Conservation (phyloP, 2,113 vertebrate species). For the Odobenus rosmarus region DNA sequence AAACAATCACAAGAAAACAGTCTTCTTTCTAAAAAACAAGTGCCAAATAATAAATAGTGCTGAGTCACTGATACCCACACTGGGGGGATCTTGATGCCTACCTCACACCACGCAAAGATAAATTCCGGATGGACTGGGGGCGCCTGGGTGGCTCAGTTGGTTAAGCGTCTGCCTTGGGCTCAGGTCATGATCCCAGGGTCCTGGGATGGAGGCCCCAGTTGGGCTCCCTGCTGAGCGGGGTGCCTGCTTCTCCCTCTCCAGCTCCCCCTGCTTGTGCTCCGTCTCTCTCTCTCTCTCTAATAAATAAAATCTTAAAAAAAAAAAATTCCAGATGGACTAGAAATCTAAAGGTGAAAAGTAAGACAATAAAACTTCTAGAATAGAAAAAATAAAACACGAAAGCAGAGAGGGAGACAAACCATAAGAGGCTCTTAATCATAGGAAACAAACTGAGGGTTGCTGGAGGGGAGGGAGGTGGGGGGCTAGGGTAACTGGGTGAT, state of each 20-base stretch:
- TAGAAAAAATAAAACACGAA: background rate
- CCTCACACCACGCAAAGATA: background rate
- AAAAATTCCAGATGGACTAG: background rate
- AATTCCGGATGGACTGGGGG: background rate
- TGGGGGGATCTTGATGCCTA: background rate
- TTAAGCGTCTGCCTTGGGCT: background rate
- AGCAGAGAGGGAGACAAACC: too few relatives aligned
- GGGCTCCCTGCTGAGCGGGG: too few relatives aligned
- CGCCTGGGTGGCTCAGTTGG: background rate
- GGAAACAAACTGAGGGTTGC: too few relatives aligned
- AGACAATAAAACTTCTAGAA: conserved; percentile 14
- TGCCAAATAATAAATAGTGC: background rate
- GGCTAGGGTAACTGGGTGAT: too few relatives aligned
- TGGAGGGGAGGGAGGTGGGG: too few relatives aligned
- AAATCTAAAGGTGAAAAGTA: background rate
- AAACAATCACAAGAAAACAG: background rate
- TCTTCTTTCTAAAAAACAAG: background rate
- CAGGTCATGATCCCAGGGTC: background rate
- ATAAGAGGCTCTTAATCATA: too few relatives aligned
- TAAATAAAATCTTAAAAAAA: background rate
- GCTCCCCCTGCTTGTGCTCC: too few relatives aligned
- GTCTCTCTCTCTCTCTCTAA: too few relatives aligned
- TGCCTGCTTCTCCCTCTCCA: too few relatives aligned
- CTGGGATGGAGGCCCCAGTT: too few relatives aligned
- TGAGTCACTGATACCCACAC: background rate